Evolutionary conservation across 1,140 invertebrate genomes (phyloP).

Genomic region (Drosophila baimaii): DNA sequence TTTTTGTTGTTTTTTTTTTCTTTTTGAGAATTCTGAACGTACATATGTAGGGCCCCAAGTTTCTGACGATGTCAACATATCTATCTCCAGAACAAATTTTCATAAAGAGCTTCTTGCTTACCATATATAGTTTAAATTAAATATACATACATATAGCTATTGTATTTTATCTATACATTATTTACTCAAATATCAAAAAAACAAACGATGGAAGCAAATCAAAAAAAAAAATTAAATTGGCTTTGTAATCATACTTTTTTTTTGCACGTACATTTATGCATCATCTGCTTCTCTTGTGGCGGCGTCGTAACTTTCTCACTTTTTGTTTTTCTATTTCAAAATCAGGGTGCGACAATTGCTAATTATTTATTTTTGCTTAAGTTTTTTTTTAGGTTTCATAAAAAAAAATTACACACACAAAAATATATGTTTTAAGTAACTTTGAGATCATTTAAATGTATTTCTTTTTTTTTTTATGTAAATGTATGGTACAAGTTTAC

Average conservation of each 20-base stretch:
- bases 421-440: conserved; percentile 79
- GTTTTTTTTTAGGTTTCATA: conserved; percentile 28
- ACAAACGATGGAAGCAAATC: conserved; percentile 19
- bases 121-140: conserved; percentile 1
- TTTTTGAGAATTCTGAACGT: conserved; percentile 1
- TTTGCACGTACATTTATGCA: conserved; percentile 18
- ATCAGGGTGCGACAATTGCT: conserved; percentile 35
- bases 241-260: conserved; percentile 11
- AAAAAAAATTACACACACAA: conserved; percentile 74
- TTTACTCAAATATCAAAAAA: conserved; percentile 15
- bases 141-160: conserved; percentile 7
- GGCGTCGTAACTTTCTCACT: conserved; percentile 22
- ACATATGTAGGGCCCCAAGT: conserved; percentile 10
- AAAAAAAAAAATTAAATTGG: conserved; percentile 4
- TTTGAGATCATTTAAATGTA: conserved; percentile 83
- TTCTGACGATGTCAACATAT: conserved; percentile 5
- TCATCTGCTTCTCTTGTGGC: conserved; percentile 50
- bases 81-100: conserved; percentile 14
- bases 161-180: conserved; percentile 11
- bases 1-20: neutral
- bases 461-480: conserved; percentile 54
- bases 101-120: conserved; percentile 9
- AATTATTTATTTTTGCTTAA: conserved; percentile 13
- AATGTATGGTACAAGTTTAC: conserved; percentile 63
- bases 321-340: conserved; percentile 36